Base-by-base conservation (phyloP, 2,888 invertebrate genomes). In the Ormia ochracea region DNA sequence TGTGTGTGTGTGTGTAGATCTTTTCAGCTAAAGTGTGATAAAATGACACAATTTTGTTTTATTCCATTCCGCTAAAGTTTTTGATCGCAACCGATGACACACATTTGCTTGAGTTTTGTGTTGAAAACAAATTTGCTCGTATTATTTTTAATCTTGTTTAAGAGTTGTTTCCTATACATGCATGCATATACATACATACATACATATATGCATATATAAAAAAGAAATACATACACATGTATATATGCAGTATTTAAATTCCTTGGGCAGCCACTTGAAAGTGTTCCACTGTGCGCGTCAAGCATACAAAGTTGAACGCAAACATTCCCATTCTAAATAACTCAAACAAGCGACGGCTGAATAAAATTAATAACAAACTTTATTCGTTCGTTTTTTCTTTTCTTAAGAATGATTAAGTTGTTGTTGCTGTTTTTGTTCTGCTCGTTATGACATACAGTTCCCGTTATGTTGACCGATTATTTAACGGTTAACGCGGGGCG, bases 391-490 rank as follows among this genome's bases (percentile, higher is more conserved):
- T 31, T 28, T 48, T 38, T 28, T 21, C n/a, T n/a, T n/a, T n/a
- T n/a, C n/a, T n/a, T n/a, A n/a, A n/a, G n/a, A n/a, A n/a, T n/a
- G n/a, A n/a, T n/a, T n/a, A n/a, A n/a, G n/a, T n/a, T n/a, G n/a
- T n/a, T 10, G n/a, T 6, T 19, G n/a, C 12, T 36, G 12, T 28
- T 2, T 19, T 48, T 54, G 12, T 63, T 61, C 14, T 26, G 17
- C 45, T 33, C 52, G 7, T 45, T 76, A 50, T 36, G 66, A 61
- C 9, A 68, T 48, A 43, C 17, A 17, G 74, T 41, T 79, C 83
- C 84, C 83, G 84, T 85, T 85, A 85, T 82, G 83, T 84, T 84
- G 84, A 85, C 84, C 84, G 84, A 84, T 84, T 83, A 82, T 82
- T 83, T 84, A 85, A 84, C 84, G 82, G 84, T 83, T 69, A 54